phyloP scores from a whole-genome alignment of 2,113 vertebrate genomes.

The Mormyrus iriodes region DNA sequence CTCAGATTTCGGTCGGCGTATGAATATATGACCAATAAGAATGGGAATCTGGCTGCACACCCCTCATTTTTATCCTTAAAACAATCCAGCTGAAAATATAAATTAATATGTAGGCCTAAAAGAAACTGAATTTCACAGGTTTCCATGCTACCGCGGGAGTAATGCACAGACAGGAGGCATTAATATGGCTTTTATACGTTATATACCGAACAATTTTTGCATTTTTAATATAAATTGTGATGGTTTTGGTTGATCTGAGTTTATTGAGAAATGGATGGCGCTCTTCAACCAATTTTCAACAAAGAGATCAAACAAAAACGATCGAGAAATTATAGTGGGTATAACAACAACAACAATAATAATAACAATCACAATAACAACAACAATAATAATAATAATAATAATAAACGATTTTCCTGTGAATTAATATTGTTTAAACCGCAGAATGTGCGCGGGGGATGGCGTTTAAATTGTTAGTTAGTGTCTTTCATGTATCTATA shows the following conservation, averaged over 20 bases:
- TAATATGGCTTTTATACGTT: background rate
- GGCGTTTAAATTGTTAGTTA: background rate
- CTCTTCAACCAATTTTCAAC: background rate
- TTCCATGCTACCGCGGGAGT: no score
- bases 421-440: background rate
- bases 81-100: constrained; percentile 9
- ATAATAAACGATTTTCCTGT: background rate
- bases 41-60: constrained; percentile 28
- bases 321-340: background rate
- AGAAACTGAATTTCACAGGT: background rate
- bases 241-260: background rate
- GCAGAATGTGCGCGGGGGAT: background rate
- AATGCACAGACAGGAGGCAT: background rate
- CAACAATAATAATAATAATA: background rate
- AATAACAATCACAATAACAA: background rate
- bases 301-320: background rate
- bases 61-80: constrained; percentile 22
- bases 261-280: background rate
- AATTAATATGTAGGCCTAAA: background rate
- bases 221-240: background rate
- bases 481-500: background rate
- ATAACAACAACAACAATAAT: background rate
- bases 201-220: background rate
- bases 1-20: constrained; percentile 21
- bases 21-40: constrained; percentile 37